A percentile compares a stretch with the other conserved stretches of the same genome.
Evolutionary conservation across 1,140 invertebrate genomes (phyloP).

Genomic region (Caerostris extrusa): DNA sequence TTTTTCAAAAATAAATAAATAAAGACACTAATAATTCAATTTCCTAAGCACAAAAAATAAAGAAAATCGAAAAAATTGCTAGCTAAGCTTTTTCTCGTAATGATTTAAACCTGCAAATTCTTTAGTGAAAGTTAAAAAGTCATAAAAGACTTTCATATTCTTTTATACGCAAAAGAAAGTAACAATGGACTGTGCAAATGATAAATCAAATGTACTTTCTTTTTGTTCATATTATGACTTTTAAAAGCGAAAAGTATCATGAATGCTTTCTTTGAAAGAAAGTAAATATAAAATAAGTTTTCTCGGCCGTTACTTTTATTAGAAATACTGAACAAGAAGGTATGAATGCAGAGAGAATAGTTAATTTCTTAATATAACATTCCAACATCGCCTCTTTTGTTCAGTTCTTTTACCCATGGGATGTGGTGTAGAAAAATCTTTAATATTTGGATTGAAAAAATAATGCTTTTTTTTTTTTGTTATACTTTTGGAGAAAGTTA

Average conservation of each 20-base stretch:
- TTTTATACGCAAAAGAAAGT: not conserved
- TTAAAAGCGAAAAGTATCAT: not conserved
- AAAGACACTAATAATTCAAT: no score
- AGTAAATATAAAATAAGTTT: not conserved
- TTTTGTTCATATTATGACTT: not conserved
- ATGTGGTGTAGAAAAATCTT: not conserved
- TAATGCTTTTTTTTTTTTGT: no score
- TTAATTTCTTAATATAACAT: not conserved
- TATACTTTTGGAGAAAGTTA: no score
- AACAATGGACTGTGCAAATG: not conserved
- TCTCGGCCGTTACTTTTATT: not conserved
- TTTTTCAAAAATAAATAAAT: no score
- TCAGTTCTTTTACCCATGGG: not conserved
- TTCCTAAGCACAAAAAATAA: not conserved
- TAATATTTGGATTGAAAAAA: not conserved
- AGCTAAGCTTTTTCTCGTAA: not conserved
- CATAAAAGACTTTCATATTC: not conserved
- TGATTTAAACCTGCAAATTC: slow-evolving; percentile 1
- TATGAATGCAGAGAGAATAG: not conserved
- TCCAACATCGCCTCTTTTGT: not conserved
- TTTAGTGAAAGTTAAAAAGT: slow-evolving; percentile 2
- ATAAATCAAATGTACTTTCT: not conserved
- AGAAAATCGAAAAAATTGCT: not conserved
- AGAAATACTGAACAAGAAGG: not conserved
- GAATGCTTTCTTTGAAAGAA: not conserved